Percentiles rank a stretch among this genome's conserved stretches.
These are phyloP conservation scores for Furcula furcula DNA, from an alignment of 2,888 invertebrate genomes.

Conservation along the genomic window DNA sequence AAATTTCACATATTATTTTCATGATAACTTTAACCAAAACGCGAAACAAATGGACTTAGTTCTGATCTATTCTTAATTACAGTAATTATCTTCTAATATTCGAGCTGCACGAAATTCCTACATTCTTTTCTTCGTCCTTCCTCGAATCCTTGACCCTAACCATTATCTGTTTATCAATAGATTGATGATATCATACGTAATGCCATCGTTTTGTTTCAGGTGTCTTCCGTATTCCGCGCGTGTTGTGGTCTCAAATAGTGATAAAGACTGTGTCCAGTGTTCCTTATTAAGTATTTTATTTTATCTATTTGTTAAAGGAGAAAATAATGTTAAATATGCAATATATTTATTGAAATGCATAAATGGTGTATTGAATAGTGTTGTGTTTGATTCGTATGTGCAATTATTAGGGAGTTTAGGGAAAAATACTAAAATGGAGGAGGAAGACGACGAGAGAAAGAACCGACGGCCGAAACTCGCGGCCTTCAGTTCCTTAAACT, in stretches of 20 bases:
- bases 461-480: conserved; percentile 60
- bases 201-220: conserved; percentile 65
- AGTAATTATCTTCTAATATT: conserved; percentile 32
- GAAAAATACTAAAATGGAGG: conserved; percentile 63
- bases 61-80: conserved; percentile 21
- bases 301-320: conserved; percentile 52
- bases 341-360: conserved; percentile 62
- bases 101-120: conserved; percentile 38
- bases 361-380: conserved; percentile 69
- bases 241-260: conserved; percentile 73
- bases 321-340: conserved; percentile 56
- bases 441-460: conserved; percentile 71
- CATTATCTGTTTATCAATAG: conserved; percentile 1
- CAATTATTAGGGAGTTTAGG: conserved; percentile 37
- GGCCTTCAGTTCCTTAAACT: conserved; percentile 57
- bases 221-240: conserved; percentile 55
- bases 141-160: conserved; percentile 9
- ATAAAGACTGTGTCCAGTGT: conserved; percentile 81
- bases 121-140: conserved; percentile 17
- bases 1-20: too few species aligned
- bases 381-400: conserved; percentile 43
- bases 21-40: conserved; percentile 14
- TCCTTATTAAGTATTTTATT: conserved; percentile 68
- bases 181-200: not conserved
- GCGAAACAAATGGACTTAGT: conserved; percentile 15